Evolutionary conservation across 2,113 vertebrate genomes (phyloP).

Genomic region (Eubucco bourcierii): DNA sequence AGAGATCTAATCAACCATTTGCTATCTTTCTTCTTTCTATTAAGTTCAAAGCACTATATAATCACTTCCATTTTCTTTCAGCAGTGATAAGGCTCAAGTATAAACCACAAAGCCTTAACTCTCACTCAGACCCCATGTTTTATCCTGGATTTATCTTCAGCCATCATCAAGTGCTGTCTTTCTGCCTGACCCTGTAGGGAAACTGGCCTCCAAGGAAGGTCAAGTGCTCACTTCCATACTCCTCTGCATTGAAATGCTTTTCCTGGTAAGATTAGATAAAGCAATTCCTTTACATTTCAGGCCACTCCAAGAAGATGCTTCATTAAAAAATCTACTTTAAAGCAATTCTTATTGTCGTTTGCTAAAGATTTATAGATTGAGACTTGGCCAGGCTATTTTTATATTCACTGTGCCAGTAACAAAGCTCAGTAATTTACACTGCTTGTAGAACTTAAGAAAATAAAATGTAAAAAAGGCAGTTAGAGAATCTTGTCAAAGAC

Average conservation of each 20-base stretch:
- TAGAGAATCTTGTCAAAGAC: neutral
- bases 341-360: slow-evolving; percentile 39
- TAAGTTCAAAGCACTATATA: slow-evolving; percentile 59
- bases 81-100: neutral
- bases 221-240: slow-evolving; percentile 16
- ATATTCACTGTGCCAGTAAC: neutral
- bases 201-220: slow-evolving; percentile 17
- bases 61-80: slow-evolving; percentile 56
- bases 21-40: slow-evolving; percentile 28
- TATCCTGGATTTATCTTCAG: slow-evolving; percentile 37
- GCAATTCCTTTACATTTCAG: slow-evolving; percentile 58
- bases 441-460: neutral
- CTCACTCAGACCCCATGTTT: neutral
- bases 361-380: neutral
- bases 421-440: slow-evolving; percentile 15
- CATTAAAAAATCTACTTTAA: slow-evolving; percentile 43
- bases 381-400: neutral
- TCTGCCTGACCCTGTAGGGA: slow-evolving; percentile 19
- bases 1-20: slow-evolving; percentile 25
- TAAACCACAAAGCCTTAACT: slow-evolving; percentile 7
- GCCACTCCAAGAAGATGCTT: slow-evolving; percentile 32
- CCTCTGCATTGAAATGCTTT: slow-evolving; percentile 47
- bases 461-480: neutral
- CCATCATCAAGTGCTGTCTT: slow-evolving; percentile 37
- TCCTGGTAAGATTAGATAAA: slow-evolving; percentile 64